These are phyloP conservation scores for Adineta ricciae DNA, from an alignment of 2,888 invertebrate genomes.

Conservation along the genomic window DNA sequence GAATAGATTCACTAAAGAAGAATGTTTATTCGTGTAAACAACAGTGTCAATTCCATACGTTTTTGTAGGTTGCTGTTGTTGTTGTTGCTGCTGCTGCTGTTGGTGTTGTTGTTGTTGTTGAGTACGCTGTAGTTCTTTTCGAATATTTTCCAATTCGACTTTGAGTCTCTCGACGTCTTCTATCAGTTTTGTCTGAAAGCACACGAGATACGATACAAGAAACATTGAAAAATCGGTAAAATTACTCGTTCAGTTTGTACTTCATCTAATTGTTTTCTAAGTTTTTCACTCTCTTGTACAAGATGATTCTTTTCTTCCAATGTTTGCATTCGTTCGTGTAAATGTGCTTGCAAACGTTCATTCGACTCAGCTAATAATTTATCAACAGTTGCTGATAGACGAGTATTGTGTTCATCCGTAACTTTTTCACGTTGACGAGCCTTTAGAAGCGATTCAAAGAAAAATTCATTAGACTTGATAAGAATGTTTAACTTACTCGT, in stretches of 20 bases:
- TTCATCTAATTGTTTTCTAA: conserved; percentile 65
- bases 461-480: too few relatives aligned
- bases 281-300: conserved; percentile 86
- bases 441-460: too few relatives aligned
- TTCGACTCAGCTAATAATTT: conserved; percentile 91
- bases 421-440: conserved; percentile 67
- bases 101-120: not conserved
- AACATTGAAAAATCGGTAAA: not conserved
- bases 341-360: conserved; percentile 89
- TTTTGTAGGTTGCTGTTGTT: not conserved
- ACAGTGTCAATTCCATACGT: not conserved
- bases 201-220: not conserved
- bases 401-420: conserved; percentile 97
- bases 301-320: conserved; percentile 92
- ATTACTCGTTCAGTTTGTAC: conserved; percentile 52
- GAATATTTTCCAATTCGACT: conserved; percentile 40
- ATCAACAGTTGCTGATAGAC: conserved; percentile 89
- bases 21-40: too few relatives aligned
- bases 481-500: conserved; percentile 54
- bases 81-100: not conserved
- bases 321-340: conserved; percentile 88
- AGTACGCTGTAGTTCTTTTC: conserved; percentile 13
- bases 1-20: not conserved
- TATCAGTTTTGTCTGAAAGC: conserved; percentile 41
- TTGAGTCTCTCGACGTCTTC: conserved; percentile 42